These are phyloP conservation scores for Phengaris alcon DNA, from an alignment of 2,888 invertebrate species.

Conservation along the genomic window DNA sequence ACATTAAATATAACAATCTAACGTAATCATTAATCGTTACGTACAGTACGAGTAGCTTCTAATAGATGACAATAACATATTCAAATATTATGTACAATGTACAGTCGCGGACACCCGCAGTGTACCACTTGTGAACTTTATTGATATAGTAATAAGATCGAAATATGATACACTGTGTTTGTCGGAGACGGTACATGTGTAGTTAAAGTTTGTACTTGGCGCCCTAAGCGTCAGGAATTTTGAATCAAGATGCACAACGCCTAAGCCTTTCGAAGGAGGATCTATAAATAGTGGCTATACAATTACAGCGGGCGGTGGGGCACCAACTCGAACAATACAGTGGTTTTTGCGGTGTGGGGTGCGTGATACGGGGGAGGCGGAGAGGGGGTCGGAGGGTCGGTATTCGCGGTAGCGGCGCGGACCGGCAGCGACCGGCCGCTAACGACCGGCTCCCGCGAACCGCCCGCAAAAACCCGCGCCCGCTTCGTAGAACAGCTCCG, in stretches of 20 bases:
- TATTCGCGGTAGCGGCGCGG: conserved; percentile 30
- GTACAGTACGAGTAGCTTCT: no score
- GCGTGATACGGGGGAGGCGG: neutral
- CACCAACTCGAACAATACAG: neutral
- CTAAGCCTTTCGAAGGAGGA: neutral
- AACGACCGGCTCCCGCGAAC: conserved; percentile 41
- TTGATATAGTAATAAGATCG: no score
- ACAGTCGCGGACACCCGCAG: no score
- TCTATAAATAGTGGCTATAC: neutral
- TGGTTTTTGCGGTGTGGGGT: neutral
- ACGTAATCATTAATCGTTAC: no score
- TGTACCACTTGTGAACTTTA: no score
- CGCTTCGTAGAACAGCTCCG: conserved; percentile 44
- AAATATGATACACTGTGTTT: no score
- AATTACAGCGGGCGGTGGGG: neutral
- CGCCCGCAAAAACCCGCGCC: conserved; percentile 44
- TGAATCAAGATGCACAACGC: neutral
- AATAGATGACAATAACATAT: no score
- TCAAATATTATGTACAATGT: no score
- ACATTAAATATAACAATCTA: no score
- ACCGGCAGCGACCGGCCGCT: conserved; percentile 32
- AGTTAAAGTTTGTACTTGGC: no score
- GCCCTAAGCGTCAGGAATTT: neutral
- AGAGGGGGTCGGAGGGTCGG: neutral
- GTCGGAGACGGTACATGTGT: no score